A percentile compares a stretch with the other conserved stretches of the same genome.
Conservation (phyloP, 2,113 vertebrate species). For the Clinocottus analis region DNA sequence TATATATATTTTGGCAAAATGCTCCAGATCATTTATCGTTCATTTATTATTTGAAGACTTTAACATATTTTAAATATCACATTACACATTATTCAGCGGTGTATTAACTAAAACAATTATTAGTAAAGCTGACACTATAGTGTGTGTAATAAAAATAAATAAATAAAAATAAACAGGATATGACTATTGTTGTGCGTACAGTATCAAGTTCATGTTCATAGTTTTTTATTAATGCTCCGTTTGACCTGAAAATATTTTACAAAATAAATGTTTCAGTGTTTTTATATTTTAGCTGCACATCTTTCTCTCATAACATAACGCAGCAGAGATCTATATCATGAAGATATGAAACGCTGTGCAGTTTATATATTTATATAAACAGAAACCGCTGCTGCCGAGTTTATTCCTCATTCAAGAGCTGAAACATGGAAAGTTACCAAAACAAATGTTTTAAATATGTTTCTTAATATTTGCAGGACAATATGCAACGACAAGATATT, state of each 20-base stretch:
- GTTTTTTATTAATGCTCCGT: background rate
- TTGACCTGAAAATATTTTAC: background rate
- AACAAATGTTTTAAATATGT: background rate
- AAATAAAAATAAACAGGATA: too few species aligned
- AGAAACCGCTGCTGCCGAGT: background rate
- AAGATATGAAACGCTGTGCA: background rate
- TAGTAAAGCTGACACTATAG: background rate
- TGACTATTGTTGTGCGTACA: too few species aligned
- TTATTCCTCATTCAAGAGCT: background rate
- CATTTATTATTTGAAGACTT: constrained; percentile 6
- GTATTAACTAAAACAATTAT: background rate
- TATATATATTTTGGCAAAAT: constrained; percentile 16
- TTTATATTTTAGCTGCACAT: background rate
- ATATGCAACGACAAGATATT: constrained; percentile 11
- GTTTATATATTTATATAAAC: background rate
- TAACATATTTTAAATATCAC: background rate
- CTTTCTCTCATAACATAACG: background rate
- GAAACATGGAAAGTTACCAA: background rate
- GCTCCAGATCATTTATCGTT: background rate
- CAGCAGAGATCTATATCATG: background rate
- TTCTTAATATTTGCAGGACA: background rate
- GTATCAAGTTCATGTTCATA: constrained; percentile 6
- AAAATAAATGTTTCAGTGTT: background rate
- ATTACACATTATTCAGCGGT: background rate
- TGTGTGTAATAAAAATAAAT: too few species aligned